phyloP scores from a whole-genome alignment of 1,140 invertebrate genomes.

The Drosophila novamexicana region DNA sequence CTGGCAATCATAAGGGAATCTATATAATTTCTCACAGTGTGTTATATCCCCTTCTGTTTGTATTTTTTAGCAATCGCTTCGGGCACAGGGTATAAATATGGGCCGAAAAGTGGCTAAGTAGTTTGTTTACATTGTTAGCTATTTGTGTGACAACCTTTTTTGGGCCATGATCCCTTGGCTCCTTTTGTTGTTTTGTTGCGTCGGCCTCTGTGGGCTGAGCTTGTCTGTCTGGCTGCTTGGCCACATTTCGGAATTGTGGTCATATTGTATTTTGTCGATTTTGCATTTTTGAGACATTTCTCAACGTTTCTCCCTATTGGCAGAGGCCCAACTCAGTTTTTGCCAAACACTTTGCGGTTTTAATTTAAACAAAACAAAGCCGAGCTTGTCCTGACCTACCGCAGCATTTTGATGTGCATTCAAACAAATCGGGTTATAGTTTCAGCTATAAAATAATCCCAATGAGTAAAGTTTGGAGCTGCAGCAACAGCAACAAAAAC shows the following conservation, averaged over 20 bases:
- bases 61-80: neutral
- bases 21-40: neutral
- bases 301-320: conserved; percentile 43
- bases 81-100: conserved; percentile 21
- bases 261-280: conserved; percentile 62
- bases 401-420: conserved; percentile 4
- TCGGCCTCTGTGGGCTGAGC: neutral
- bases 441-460: conserved; percentile 52
- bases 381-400: neutral
- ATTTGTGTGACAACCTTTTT: conserved; percentile 43
- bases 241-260: conserved; percentile 73
- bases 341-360: conserved; percentile 74
- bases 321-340: conserved; percentile 46
- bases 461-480: conserved; percentile 58
- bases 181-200: conserved; percentile 2
- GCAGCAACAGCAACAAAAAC: conserved; percentile 9
- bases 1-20: no score
- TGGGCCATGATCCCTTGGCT: neutral
- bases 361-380: conserved; percentile 44
- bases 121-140: conserved; percentile 59
- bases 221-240: conserved; percentile 24
- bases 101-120: conserved; percentile 43
- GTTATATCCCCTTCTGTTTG: neutral
- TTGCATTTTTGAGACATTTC: conserved; percentile 41
- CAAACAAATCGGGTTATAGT: conserved; percentile 66